A percentile compares a stretch with the other conserved stretches of the same genome.
Conservation (phyloP, 35 echinoderm and acorn worm genomes). For the Heliocidaris tuberculata region DNA sequence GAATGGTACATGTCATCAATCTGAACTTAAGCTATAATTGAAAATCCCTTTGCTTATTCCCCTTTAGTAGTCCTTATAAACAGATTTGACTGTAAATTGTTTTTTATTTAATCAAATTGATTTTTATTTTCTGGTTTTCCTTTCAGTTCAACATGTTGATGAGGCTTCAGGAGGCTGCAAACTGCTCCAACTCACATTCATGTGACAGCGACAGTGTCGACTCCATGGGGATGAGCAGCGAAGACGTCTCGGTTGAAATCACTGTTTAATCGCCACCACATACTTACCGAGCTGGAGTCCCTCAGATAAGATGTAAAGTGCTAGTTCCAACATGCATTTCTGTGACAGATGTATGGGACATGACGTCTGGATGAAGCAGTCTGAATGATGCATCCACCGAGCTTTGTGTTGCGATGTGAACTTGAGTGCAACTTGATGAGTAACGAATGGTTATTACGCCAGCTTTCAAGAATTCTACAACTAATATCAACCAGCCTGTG, state of each 20-base stretch:
- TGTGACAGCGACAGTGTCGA: slow-evolving; percentile 96
- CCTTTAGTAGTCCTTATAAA: too few species aligned
- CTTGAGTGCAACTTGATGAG: neutral
- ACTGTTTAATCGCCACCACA: neutral
- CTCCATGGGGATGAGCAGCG: slow-evolving; percentile 76
- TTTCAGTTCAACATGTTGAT: slow-evolving; percentile 98
- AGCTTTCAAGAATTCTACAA: neutral
- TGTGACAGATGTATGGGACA: neutral
- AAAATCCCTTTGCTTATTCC: too few species aligned
- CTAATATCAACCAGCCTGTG: neutral
- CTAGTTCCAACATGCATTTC: neutral
- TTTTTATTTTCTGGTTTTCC: slow-evolving; percentile 27
- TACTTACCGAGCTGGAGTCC: neutral
- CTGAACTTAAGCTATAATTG: too few species aligned
- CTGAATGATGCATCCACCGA: neutral
- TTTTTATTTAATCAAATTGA: too few species aligned
- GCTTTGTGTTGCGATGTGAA: neutral
- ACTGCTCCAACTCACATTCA: slow-evolving; percentile 79
- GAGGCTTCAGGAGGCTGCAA: slow-evolving; percentile 96
- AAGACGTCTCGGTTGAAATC: slow-evolving; percentile 66
- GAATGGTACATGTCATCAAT: too few species aligned
- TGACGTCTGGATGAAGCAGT: neutral
- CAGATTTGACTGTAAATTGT: too few species aligned
- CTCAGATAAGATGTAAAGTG: neutral
- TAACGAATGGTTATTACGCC: neutral